Evolutionary conservation across 1,140 invertebrate species (phyloP), one percentile per base, ranked within the genome.

Genomic region (Pogonomyrmex californicus): DNA sequence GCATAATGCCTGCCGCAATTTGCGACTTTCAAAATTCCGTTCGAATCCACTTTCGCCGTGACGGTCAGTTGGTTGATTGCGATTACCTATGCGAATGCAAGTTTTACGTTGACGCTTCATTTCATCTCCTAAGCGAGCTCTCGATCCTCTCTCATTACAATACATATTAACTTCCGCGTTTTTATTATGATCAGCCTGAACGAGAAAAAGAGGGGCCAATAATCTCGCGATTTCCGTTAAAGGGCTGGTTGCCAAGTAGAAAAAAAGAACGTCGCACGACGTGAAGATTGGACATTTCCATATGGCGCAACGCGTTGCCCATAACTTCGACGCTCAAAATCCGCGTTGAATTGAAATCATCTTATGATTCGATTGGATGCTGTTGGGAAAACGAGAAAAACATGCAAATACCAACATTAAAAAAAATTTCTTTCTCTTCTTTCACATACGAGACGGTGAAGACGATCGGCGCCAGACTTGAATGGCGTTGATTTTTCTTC

Each of bases 321-420:
- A 89, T 90, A 90, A 90, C 70, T 90, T 76, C 33, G 9, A 4
- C 62, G 73, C 14, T 77, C 30, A 54, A 70, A 65, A 63, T 33
- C 85, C 71, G 85, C 36, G 66, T 30, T 85, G 88, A 87, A 90
- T 90, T 62, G 70, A 90, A 90, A 90, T 90, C 78, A 85, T 78
- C 60, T 63, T 77, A 23, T 65, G 58, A 47, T 58, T 36, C 60
- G 75, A 56, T 54, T 65, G 70, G 79, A 85, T 79, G 63, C 54
- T 44, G 79, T 30, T 68, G 63, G 58, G 60, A 68, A 56, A 65
- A 79, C 68, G 63, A 88, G 70, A 88, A 85, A 68, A 73, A 47
- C 62, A 60, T 51, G 30, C 6, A 51, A 36, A 17, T 41, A 14
- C 17, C n/a, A 36, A 44, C 4, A 7, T 5, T 9, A 7, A 33